Evolutionary conservation across 2,888 invertebrate genomes (phyloP).

Genomic region (Metellina segmentata): DNA sequence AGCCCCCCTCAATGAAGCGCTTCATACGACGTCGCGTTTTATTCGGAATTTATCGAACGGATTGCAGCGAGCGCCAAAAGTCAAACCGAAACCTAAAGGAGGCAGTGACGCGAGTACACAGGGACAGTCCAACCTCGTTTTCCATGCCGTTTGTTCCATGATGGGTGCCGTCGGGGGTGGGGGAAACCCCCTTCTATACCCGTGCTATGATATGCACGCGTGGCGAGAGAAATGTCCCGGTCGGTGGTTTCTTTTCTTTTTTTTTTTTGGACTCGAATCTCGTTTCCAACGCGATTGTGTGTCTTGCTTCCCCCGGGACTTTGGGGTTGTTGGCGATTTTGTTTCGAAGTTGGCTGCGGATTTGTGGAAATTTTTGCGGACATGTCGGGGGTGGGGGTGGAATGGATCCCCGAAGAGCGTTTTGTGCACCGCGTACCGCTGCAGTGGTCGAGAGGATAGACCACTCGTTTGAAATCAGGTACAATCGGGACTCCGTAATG

Average conservation of each 20-base stretch:
- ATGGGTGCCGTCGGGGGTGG: slow-evolving; percentile 31
- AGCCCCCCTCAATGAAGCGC: background rate
- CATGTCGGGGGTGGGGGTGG: background rate
- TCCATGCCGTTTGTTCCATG: slow-evolving; percentile 68
- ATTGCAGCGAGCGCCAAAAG: slow-evolving; percentile 40
- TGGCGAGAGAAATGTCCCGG: background rate
- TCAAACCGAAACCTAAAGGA: slow-evolving; percentile 56
- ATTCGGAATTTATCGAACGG: slow-evolving; percentile 58
- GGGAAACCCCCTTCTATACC: background rate
- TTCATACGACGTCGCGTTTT: background rate
- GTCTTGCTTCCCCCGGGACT: background rate
- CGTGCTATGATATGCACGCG: slow-evolving; percentile 8
- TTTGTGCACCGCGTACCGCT: background rate
- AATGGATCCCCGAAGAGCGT: background rate
- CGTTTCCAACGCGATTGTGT: too few species aligned
- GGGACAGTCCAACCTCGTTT: slow-evolving; percentile 60
- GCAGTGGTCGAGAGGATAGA: background rate
- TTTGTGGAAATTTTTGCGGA: slow-evolving; percentile 3
- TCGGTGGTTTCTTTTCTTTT: background rate
- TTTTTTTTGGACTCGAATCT: background rate
- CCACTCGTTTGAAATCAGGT: background rate
- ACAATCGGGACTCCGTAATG: too few species aligned
- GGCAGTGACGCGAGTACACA: slow-evolving; percentile 55
- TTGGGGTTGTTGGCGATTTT: background rate
- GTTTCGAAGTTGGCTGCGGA: background rate